Evolutionary conservation across 1,140 invertebrate species (phyloP).

Genomic region (Anoplolepis gracilipes): DNA sequence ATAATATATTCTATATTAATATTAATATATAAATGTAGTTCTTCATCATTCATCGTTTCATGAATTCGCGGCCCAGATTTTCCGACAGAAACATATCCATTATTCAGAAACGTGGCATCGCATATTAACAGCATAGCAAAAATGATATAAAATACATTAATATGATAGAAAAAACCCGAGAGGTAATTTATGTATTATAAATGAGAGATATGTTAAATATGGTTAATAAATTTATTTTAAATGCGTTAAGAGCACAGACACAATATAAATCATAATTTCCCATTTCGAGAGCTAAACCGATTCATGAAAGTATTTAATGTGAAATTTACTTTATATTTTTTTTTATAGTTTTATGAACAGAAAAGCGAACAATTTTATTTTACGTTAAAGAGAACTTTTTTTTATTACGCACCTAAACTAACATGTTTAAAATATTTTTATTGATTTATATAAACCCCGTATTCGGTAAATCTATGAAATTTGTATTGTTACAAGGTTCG

Average conservation of each 20-base stretch:
- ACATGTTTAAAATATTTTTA: not conserved
- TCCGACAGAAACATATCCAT: constrained; percentile 1
- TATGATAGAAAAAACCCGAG: not conserved
- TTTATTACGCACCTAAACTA: not conserved
- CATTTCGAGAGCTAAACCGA: not conserved
- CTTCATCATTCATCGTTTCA: constrained; percentile 18
- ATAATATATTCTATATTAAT: constrained; percentile 19
- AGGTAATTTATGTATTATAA: constrained; percentile 23
- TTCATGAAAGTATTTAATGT: not conserved
- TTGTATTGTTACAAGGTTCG: constrained; percentile 8
- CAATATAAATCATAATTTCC: constrained; percentile 13
- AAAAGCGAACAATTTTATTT: not conserved
- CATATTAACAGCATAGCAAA: not conserved
- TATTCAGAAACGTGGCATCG: constrained; percentile 9
- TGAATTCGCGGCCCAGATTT: constrained; percentile 30
- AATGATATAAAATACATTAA: constrained; percentile 6
- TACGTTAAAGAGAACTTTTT: not conserved
- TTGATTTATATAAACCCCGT: not conserved
- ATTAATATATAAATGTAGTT: not conserved
- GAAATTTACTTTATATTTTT: not conserved
- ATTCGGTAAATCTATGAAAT: not conserved
- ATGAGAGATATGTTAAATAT: constrained; percentile 1
- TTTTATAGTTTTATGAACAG: not conserved
- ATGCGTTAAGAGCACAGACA: not conserved
- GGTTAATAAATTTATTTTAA: not conserved